phyloP scores from a whole-genome alignment of 2,797 vertebrate species.

The Sardinella longiceps region DNA sequence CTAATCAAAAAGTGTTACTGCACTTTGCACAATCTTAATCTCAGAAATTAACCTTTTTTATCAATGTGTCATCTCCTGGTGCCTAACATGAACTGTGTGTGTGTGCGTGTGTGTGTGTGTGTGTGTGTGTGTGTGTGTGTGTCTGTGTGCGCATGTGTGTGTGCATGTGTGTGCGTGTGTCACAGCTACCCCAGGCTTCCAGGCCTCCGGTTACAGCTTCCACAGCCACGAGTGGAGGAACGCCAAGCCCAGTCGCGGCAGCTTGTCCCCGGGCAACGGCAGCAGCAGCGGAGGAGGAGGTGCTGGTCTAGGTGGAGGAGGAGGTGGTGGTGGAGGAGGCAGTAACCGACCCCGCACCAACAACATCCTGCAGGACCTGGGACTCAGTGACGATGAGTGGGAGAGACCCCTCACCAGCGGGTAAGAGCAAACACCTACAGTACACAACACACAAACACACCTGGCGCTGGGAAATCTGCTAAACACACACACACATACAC shows the following conservation, averaged over 20 bases:
- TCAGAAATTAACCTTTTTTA: too few relatives aligned
- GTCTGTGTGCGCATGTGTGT: conserved; percentile 10
- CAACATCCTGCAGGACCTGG: conserved; percentile 85
- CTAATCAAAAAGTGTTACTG: too few relatives aligned
- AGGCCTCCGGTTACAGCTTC: conserved; percentile 89
- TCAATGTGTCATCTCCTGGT: too few relatives aligned
- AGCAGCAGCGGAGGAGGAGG: conserved; percentile 56
- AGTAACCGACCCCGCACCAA: conserved; percentile 70
- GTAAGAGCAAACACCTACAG: conserved; percentile 65
- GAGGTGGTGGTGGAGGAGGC: not conserved
- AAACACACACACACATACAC: not conserved
- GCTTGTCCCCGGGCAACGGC: conserved; percentile 78
- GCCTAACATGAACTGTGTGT: not conserved
- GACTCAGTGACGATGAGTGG: conserved; percentile 91
- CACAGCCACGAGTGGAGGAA: conserved; percentile 92
- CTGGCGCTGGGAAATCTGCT: not conserved
- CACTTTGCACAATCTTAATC: too few relatives aligned
- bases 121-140: conserved; percentile 22
- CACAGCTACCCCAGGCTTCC: conserved; percentile 80
- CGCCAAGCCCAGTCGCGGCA: conserved; percentile 80
- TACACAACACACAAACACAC: not conserved
- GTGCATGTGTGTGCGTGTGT: conserved; percentile 34
- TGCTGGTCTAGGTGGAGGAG: not conserved
- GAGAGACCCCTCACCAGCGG: conserved; percentile 83
- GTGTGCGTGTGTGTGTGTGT: not conserved